These are phyloP conservation scores for Bilobella aurantiaca DNA, from an alignment of 1,140 invertebrate species.

Conservation along the genomic window DNA sequence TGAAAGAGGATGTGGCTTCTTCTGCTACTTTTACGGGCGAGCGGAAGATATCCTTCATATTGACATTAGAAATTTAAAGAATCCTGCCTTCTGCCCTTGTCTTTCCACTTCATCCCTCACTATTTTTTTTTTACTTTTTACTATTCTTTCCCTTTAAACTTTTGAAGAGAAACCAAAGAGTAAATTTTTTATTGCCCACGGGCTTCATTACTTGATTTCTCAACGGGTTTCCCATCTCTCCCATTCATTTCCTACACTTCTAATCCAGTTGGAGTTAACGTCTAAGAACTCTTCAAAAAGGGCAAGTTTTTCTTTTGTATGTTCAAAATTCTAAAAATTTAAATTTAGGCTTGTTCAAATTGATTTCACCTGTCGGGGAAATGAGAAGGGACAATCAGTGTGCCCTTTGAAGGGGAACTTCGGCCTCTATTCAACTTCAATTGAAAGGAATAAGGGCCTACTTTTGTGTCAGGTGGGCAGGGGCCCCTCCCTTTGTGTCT, in stretches of 20 bases:
- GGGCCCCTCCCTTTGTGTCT: no score
- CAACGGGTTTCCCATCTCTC: slow-evolving; percentile 28
- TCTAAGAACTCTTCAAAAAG: not conserved
- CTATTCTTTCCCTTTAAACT: not conserved
- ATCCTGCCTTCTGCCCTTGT: slow-evolving; percentile 8
- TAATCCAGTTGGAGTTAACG: not conserved
- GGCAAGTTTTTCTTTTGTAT: no score
- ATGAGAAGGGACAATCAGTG: no score
- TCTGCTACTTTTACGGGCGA: no score
- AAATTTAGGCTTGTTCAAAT: no score
- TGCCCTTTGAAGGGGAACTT: no score
- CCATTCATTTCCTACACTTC: not conserved
- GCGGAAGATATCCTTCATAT: slow-evolving; percentile 28
- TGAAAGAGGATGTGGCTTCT: not conserved
- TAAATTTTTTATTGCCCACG: slow-evolving; percentile 35
- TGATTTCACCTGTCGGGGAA: no score
- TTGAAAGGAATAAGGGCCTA: no score
- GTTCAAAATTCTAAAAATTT: no score
- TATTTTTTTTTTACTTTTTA: not conserved
- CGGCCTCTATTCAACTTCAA: no score
- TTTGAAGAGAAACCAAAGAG: slow-evolving; percentile 17
- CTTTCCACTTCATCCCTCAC: slow-evolving; percentile 8
- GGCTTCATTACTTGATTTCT: slow-evolving; percentile 36
- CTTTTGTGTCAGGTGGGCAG: no score
- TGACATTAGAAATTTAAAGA: slow-evolving; percentile 34